A percentile compares a stretch with the other conserved stretches of the same genome.
Conservation (phyloP, 2,113 vertebrate species). For the Podarcis muralis region DNA sequence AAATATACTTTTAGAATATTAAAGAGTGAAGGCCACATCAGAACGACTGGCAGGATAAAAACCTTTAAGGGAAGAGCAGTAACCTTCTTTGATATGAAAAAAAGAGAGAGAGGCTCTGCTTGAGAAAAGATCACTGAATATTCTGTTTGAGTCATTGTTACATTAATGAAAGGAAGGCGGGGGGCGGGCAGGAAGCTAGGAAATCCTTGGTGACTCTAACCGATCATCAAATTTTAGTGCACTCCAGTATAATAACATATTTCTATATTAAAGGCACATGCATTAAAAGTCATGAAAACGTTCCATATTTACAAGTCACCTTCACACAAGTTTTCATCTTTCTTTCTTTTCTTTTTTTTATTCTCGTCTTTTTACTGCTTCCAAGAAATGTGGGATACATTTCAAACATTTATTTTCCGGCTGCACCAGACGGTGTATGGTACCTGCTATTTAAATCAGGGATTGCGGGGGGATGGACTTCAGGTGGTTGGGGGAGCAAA, state of each 20-base stretch:
- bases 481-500: too few species aligned
- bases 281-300: slow-evolving; percentile 18
- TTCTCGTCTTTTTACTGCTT: not conserved
- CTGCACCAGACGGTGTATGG: not conserved
- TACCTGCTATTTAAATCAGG: not conserved
- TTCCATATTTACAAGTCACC: slow-evolving; percentile 7
- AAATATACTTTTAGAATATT: slow-evolving; percentile 31
- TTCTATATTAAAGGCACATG: not conserved
- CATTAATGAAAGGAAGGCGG: not conserved
- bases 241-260: not conserved
- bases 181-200: not conserved
- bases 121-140: not conserved
- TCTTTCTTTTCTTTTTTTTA: too few species aligned
- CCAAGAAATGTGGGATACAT: not conserved
- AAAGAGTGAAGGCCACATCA: slow-evolving; percentile 15
- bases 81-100: not conserved
- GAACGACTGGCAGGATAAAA: not conserved
- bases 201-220: not conserved
- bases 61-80: not conserved
- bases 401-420: not conserved
- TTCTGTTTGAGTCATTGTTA: slow-evolving; percentile 3
- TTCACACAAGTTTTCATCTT: not conserved
- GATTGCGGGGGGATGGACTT: not conserved
- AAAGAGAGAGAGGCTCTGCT: not conserved
- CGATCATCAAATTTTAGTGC: not conserved